Percentiles rank a stretch among this genome's conserved stretches.
Evolutionary conservation across 2,113 vertebrate species (phyloP).

Genomic region (Ahaetulla prasina): DNA sequence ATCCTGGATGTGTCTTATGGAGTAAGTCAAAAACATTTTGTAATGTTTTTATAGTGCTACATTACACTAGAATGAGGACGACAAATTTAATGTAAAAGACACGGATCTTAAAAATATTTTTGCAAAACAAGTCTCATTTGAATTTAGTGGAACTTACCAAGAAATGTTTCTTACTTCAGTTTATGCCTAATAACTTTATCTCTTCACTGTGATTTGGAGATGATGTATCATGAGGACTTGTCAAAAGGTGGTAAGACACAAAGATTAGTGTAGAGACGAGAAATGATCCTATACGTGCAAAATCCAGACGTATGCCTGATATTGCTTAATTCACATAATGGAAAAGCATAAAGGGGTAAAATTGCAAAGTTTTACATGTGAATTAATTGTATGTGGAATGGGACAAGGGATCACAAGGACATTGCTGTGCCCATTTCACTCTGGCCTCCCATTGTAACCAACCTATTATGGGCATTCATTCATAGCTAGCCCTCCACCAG

Average conservation of each 20-base stretch:
- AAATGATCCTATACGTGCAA: background rate
- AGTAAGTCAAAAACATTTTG: constrained; percentile 51
- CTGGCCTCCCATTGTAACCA: no score
- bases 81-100: background rate
- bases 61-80: background rate
- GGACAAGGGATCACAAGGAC: no score
- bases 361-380: background rate
- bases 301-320: background rate
- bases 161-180: background rate
- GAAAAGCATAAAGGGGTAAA: background rate
- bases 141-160: background rate
- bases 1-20: constrained; percentile 67
- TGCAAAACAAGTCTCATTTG: background rate
- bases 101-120: fast-evolving
- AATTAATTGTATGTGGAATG: background rate
- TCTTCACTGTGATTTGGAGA: background rate
- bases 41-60: background rate
- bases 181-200: background rate
- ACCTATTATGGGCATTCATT: no score
- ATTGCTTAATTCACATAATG: background rate
- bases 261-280: background rate
- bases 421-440: no score
- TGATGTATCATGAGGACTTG: background rate
- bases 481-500: no score
- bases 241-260: background rate